phyloP scores from a whole-genome alignment of 1,140 invertebrate species.

The Octopus sinensis region DNA sequence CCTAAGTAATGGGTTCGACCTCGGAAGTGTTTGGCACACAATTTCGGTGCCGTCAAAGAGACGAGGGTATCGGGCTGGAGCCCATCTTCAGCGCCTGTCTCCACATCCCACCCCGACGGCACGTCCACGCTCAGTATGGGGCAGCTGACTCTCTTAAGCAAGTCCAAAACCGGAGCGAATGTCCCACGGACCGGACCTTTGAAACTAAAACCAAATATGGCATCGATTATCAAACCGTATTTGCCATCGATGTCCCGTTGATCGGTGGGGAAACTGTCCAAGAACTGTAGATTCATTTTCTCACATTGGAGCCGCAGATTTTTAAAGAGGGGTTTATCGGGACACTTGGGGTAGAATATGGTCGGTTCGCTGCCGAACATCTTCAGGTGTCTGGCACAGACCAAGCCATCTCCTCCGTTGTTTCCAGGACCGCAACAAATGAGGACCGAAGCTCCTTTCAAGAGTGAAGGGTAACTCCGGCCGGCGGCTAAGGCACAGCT shows the following conservation, averaged over 20 bases:
- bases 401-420: slow-evolving; percentile 97
- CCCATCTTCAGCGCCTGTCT: slow-evolving; percentile 61
- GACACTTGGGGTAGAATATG: slow-evolving; percentile 86
- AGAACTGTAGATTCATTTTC: slow-evolving; percentile 75
- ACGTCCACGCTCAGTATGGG: slow-evolving; percentile 89
- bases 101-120: slow-evolving; percentile 95
- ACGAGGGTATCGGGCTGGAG: slow-evolving; percentile 78
- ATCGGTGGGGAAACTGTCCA: slow-evolving; percentile 64
- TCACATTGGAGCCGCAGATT: slow-evolving; percentile 79
- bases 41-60: slow-evolving; percentile 91
- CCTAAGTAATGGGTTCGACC: slow-evolving; percentile 85
- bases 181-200: slow-evolving; percentile 82
- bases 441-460: slow-evolving; percentile 63
- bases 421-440: slow-evolving; percentile 96
- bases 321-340: slow-evolving; percentile 78
- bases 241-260: slow-evolving; percentile 51
- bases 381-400: slow-evolving; percentile 90
- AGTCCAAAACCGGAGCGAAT: slow-evolving; percentile 65
- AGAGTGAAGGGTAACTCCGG: slow-evolving; percentile 64
- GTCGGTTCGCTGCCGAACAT: slow-evolving; percentile 82
- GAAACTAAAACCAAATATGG: slow-evolving; percentile 97
- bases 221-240: slow-evolving; percentile 67
- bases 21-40: slow-evolving; percentile 75
- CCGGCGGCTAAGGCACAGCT: slow-evolving; percentile 89
- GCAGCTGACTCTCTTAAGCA: slow-evolving; percentile 66